Evolutionary conservation across 2,888 invertebrate genomes (phyloP).

Genomic region (Crossocerus cetratus): DNA sequence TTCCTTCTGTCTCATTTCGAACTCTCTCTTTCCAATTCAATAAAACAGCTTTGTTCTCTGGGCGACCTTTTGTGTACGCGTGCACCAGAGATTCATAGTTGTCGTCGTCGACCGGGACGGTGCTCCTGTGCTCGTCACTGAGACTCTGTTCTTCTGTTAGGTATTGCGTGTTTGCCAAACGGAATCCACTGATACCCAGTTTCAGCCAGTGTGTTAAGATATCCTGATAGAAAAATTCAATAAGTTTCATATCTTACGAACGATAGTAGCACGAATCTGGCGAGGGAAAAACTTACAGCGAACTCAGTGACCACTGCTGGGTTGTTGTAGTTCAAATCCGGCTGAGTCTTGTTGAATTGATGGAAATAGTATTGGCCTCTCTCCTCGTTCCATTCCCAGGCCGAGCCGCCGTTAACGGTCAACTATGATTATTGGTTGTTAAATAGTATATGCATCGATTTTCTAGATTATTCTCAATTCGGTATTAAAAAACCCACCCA

Average conservation of each 20-base stretch:
- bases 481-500: conserved; percentile 80
- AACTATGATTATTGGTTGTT: conserved; percentile 63
- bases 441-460: not conserved
- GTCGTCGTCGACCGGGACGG: conserved; percentile 65
- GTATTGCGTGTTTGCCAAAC: conserved; percentile 84
- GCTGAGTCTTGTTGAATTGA: conserved; percentile 83
- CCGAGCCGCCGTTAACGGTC: conserved; percentile 80
- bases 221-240: conserved; percentile 71
- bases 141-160: conserved; percentile 81
- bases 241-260: not conserved
- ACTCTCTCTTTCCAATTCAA: conserved; percentile 82
- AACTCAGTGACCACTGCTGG: conserved; percentile 82
- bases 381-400: conserved; percentile 84
- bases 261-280: not conserved
- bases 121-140: conserved; percentile 78
- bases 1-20: conserved; percentile 78
- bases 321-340: conserved; percentile 91
- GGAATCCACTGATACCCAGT: conserved; percentile 89
- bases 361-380: conserved; percentile 88
- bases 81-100: conserved; percentile 84
- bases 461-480: not conserved
- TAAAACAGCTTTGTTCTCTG: conserved; percentile 80
- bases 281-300: conserved; percentile 65
- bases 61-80: conserved; percentile 82
- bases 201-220: conserved; percentile 85